These are phyloP conservation scores for Esox masquinongy DNA, from an alignment of 2,797 vertebrate species.

Conservation along the genomic window DNA sequence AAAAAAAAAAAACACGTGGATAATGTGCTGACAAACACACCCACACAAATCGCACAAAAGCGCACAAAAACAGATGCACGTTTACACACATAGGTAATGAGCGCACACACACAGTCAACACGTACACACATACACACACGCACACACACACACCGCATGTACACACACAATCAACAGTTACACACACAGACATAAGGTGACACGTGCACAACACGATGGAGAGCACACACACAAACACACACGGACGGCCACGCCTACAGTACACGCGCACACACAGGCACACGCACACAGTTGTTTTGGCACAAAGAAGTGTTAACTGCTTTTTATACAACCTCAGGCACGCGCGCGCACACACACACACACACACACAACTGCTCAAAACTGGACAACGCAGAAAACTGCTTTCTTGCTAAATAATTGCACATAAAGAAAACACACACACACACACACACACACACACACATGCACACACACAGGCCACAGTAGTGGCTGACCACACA, in stretches of 20 bases:
- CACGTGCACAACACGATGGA: background rate
- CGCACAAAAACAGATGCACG: slow-evolving; percentile 16
- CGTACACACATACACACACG: too few relatives aligned
- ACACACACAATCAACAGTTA: background rate
- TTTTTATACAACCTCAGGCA: background rate
- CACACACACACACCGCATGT: too few relatives aligned
- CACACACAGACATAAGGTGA: background rate
- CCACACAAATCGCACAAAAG: too few relatives aligned
- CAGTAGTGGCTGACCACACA: background rate
- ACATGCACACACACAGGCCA: background rate
- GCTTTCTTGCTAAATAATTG: too few relatives aligned
- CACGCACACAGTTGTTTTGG: background rate
- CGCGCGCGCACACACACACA: background rate
- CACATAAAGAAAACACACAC: too few relatives aligned
- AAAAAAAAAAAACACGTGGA: too few relatives aligned
- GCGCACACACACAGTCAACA: background rate
- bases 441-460: background rate
- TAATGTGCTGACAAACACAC: too few relatives aligned
- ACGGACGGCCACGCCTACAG: background rate
- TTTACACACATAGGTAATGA: slow-evolving; percentile 1
- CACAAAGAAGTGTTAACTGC: too few relatives aligned
- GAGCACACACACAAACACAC: slow-evolving; percentile 1
- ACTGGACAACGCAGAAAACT: too few relatives aligned
- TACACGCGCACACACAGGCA: background rate
- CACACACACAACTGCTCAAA: background rate